These are phyloP conservation scores for Laspeyria flexula DNA, from an alignment of 2,888 invertebrate species.

Conservation along the genomic window DNA sequence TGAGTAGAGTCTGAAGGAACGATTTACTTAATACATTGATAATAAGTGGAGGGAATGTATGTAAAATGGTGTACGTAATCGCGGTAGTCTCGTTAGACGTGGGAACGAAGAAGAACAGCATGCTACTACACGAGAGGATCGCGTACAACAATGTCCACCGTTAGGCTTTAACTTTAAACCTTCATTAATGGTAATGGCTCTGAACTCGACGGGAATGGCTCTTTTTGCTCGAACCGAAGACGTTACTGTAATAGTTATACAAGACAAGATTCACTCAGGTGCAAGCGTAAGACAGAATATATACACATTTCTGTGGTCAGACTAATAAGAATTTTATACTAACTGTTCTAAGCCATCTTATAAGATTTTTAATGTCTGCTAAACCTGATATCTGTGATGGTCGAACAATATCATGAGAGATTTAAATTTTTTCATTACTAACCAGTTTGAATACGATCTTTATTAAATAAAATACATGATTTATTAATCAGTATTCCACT, in stretches of 20 bases:
- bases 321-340: conserved; percentile 31
- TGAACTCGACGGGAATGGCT: conserved; percentile 75
- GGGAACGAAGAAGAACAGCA: conserved; percentile 66
- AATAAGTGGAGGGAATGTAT: conserved; percentile 80
- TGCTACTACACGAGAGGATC: conserved; percentile 73
- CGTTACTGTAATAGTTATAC: conserved; percentile 69
- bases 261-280: conserved; percentile 37
- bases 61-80: conserved; percentile 80
- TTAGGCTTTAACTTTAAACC: conserved; percentile 75
- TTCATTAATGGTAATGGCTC: conserved; percentile 80
- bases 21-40: conserved; percentile 83
- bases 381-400: conserved; percentile 39
- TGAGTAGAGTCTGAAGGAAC: conserved; percentile 71
- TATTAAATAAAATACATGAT: conserved; percentile 42
- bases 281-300: conserved; percentile 2
- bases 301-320: conserved; percentile 5
- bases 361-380: conserved; percentile 27
- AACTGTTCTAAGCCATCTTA: conserved; percentile 18
- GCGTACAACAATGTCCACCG: conserved; percentile 77
- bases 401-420: conserved; percentile 20
- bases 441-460: conserved; percentile 35
- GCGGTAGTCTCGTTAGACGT: conserved; percentile 83
- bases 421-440: conserved; percentile 35
- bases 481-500: conserved; percentile 31
- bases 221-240: conserved; percentile 68